phyloP scores from a whole-genome alignment of 2,888 invertebrate species.

The Eupithecia tripunctaria region DNA sequence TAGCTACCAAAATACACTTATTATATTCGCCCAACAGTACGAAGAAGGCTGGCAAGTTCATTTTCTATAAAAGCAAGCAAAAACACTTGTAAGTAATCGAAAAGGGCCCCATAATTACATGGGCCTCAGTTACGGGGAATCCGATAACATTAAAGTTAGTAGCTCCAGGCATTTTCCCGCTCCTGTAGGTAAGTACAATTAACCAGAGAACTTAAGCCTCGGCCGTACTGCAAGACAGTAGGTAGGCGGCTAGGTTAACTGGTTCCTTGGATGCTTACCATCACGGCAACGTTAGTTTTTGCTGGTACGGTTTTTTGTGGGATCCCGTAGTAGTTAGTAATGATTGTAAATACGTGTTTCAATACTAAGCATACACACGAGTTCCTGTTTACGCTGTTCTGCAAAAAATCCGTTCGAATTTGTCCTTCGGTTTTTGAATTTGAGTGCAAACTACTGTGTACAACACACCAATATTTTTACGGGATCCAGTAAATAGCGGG shows the following conservation, averaged over 20 bases:
- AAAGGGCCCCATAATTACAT: background rate
- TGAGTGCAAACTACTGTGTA: too few species aligned
- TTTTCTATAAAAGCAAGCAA: background rate
- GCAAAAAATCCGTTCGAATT: too few species aligned
- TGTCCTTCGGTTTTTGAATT: too few species aligned
- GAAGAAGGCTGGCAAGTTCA: background rate
- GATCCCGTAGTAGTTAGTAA: too few species aligned
- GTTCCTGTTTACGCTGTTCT: too few species aligned
- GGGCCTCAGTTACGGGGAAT: background rate
- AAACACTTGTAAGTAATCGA: slow-evolving; percentile 9
- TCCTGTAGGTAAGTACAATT: slow-evolving; percentile 13
- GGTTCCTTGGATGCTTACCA: background rate
- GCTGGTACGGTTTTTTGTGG: too few species aligned
- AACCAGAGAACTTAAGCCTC: background rate
- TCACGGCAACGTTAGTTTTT: too few species aligned
- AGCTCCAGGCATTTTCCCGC: slow-evolving; percentile 6
- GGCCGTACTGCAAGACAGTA: background rate
- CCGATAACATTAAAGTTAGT: slow-evolving; percentile 10
- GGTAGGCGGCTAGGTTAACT: background rate
- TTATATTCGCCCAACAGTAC: background rate
- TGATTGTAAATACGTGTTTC: too few species aligned
- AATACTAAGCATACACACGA: too few species aligned
- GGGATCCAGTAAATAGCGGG: too few species aligned
- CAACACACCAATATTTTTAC: too few species aligned
- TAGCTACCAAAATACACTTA: background rate